Evolutionary conservation across 1,140 invertebrate genomes (phyloP), one percentile per base, ranked within the genome.

Genomic region (Aphaenogaster ashmeadi): DNA sequence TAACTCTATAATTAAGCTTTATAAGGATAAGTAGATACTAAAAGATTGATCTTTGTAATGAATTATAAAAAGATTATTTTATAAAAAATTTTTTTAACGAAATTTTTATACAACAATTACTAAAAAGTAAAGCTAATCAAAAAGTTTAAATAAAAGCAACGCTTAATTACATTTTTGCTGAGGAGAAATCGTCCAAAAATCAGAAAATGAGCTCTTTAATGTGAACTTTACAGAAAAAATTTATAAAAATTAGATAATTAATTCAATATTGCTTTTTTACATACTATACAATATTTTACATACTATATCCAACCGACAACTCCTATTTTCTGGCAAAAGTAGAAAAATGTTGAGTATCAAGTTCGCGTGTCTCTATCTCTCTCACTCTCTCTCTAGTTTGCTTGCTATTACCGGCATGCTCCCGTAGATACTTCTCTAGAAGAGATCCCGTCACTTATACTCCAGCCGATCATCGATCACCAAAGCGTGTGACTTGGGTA

Each of bases 361-460:
- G 41, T 58, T 54, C 89, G 58, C 85, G 80, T 77, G 86, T 84
- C 50, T 78, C 69, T 84, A 56, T 80, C 21, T 88, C 80, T 87
- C 80, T 92, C 77, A 92, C 88, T 90, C 79, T 93, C 89, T 93
- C 89, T 94, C 90, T 94, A 95, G 93, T 94, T 92, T 95, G 95
- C 94, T 95, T 95, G 94, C 92, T 95, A 94, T 92, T 91, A 94
- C 92, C 92, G 93, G 94, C 95, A 95, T 95, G 95, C 90, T 95
- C 93, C 93, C 89, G 95, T 95, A 95, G 94, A 95, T 92, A 93
- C 64, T 93, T 92, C 72, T 91, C 92, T 93, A 94, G 91, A 71
- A 93, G 79, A 92, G 89, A 93, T 92, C 92, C 91, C 90, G 86
- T 91, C 91, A 93, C 89, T 94, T 92, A 84, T 92, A 93, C 90